Evolutionary conservation across 2,888 invertebrate species (phyloP).

Genomic region (Lymantria dispar): DNA sequence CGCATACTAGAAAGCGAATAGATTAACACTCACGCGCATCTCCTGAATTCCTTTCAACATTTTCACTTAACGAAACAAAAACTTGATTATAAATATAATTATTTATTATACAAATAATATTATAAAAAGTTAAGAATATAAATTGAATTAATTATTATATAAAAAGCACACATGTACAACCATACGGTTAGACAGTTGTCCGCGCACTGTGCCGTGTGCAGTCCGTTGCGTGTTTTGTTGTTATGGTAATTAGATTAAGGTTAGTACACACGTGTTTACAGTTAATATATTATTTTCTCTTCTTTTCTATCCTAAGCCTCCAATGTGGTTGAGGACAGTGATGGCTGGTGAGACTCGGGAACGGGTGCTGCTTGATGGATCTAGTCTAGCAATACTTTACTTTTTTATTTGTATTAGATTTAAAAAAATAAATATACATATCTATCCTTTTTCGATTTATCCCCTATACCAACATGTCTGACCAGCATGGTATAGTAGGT

Average conservation of each 20-base stretch:
- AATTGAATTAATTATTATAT: background rate
- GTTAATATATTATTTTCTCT: too few relatives aligned
- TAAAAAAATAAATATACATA: too few relatives aligned
- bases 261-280: background rate
- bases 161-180: background rate
- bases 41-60: constrained; percentile 18
- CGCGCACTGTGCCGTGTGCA: background rate
- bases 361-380: too few relatives aligned
- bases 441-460: too few relatives aligned
- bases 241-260: background rate
- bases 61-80: background rate
- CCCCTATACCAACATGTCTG: too few relatives aligned
- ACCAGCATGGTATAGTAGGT: too few relatives aligned
- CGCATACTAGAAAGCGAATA: background rate
- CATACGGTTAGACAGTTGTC: background rate
- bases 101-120: background rate
- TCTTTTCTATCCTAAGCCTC: too few relatives aligned
- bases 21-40: constrained; percentile 18
- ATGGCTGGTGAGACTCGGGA: too few relatives aligned
- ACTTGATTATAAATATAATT: background rate
- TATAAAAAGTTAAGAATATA: background rate
- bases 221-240: background rate
- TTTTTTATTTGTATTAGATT: too few relatives aligned
- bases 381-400: too few relatives aligned
- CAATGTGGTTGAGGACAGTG: too few relatives aligned